Percentiles rank a stretch among this genome's conserved stretches.
phyloP scores from a whole-genome alignment of 2,888 invertebrate genomes.

The Lysandra coridon region DNA sequence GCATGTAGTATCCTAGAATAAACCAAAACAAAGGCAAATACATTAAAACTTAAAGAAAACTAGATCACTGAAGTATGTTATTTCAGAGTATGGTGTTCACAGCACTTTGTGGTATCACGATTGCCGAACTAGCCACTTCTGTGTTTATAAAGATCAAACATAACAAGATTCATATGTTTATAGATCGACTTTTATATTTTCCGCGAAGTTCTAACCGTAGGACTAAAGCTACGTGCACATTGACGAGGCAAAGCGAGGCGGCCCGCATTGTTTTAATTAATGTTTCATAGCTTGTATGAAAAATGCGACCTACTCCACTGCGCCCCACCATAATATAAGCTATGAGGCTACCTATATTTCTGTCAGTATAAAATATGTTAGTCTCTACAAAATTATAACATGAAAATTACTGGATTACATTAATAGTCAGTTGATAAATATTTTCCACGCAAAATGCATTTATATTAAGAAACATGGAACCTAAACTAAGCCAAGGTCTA shows the following conservation, averaged over 20 bases:
- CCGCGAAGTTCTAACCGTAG: not conserved
- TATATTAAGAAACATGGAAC: not conserved
- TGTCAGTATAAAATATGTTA: not conserved
- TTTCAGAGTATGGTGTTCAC: not conserved
- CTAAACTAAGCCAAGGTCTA: conserved; percentile 7
- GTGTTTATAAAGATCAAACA: conserved; percentile 15
- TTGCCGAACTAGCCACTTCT: not conserved
- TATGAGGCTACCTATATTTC: not conserved
- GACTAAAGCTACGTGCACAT: not conserved
- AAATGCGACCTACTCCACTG: not conserved
- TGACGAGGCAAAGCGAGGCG: no score
- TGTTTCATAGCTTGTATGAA: not conserved
- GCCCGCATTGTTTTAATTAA: no score
- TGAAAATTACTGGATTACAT: not conserved
- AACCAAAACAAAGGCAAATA: no score
- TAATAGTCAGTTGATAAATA: not conserved
- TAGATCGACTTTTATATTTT: not conserved
- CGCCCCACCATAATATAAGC: not conserved
- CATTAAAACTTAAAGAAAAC: not conserved
- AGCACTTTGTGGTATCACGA: not conserved
- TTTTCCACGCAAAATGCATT: not conserved
- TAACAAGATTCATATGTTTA: conserved; percentile 8
- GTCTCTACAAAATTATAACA: not conserved
- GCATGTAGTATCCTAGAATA: no score
- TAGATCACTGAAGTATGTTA: not conserved